phyloP scores from a whole-genome alignment of 2,113 vertebrate species.

The Tonatia bakeri region DNA sequence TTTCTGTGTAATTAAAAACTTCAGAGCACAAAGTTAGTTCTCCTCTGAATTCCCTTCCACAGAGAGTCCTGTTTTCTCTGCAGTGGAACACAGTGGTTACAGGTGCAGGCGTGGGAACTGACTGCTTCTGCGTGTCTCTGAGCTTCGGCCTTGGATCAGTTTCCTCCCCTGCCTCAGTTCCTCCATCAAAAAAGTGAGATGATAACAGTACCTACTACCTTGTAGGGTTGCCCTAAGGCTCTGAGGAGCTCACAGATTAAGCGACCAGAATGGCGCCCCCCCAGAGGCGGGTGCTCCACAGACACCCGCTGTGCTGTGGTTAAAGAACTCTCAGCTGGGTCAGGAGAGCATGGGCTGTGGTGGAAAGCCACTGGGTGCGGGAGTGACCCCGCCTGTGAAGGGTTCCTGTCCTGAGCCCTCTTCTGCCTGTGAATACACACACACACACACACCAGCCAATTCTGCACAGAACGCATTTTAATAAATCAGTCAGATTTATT shows the following conservation, averaged over 20 bases:
- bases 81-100: background rate
- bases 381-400: background rate
- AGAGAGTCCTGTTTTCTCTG: background rate
- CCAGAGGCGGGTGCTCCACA: accelerated
- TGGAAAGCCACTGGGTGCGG: background rate
- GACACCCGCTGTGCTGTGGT: background rate
- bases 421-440: background rate
- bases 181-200: background rate
- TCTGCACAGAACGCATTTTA: background rate
- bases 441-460: background rate
- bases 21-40: background rate
- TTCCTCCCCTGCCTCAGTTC: background rate
- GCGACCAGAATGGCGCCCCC: accelerated
- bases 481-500: constrained; percentile 31
- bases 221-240: background rate
- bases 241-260: background rate
- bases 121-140: background rate
- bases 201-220: background rate
- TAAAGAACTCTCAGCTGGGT: background rate
- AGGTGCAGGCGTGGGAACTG: background rate
- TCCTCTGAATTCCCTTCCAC: background rate
- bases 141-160: background rate
- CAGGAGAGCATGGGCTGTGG: accelerated
- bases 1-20: background rate
- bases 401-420: background rate